phyloP scores from a whole-genome alignment of 1,140 invertebrate genomes.

The Calliphora vicina region DNA sequence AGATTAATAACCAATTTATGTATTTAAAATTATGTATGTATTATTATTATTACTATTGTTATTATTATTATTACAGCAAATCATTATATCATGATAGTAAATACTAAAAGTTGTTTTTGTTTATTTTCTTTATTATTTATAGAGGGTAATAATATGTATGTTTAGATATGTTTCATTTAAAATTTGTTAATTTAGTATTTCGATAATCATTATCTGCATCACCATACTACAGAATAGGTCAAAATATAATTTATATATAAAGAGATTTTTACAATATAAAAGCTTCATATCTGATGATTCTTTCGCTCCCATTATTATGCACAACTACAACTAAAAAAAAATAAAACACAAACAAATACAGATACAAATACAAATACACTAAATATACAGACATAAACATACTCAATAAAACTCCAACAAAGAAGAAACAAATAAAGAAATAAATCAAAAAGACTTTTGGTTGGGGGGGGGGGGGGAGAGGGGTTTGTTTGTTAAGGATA shows the following conservation, averaged over 20 bases:
- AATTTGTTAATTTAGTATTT: neutral
- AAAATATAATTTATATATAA: neutral
- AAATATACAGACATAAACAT: neutral
- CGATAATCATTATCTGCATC: neutral
- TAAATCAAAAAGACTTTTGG: neutral
- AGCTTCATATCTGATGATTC: slow-evolving; percentile 58
- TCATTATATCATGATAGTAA: neutral
- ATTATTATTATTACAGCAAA: neutral
- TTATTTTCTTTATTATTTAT: neutral
- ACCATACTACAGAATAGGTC: slow-evolving; percentile 27
- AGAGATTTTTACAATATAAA: slow-evolving; percentile 11
- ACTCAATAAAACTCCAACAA: neutral
- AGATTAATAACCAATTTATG: slow-evolving; percentile 16
- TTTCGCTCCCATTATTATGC: slow-evolving; percentile 58
- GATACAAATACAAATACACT: neutral
- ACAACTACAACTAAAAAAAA: slow-evolving; percentile 22
- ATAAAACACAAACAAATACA: neutral
- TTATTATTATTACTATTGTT: too few relatives aligned
- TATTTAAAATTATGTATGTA: too few relatives aligned
- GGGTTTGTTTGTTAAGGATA: neutral
- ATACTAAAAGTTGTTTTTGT: too few relatives aligned
- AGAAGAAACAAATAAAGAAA: neutral
- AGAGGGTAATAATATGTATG: neutral
- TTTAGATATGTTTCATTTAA: neutral
- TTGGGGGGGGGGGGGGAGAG: neutral